Percentiles rank a stretch among this genome's conserved stretches.
Evolutionary conservation across 2,888 invertebrate genomes (phyloP).

Genomic region (Ptycholaimellus sp.): DNA sequence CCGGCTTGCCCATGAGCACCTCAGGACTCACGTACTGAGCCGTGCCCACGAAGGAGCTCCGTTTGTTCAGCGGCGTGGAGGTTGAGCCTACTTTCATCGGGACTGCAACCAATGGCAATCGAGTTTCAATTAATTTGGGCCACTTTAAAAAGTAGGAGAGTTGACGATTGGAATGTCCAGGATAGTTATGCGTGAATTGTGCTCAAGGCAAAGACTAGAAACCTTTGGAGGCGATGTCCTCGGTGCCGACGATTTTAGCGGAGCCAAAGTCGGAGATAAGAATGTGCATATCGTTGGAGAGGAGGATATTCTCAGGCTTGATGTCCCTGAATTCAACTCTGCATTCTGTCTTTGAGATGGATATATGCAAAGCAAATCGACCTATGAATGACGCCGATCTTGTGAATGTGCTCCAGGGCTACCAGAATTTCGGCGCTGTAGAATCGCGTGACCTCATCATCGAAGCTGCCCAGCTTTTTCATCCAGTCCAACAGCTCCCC

Average conservation of each 20-base stretch:
- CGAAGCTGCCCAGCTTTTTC: constrained; percentile 65
- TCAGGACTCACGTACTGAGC: constrained; percentile 98
- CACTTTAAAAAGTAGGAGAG: too few relatives aligned
- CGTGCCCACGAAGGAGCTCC: constrained; percentile 62
- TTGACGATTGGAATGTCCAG: too few relatives aligned
- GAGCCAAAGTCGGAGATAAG: constrained; percentile 91
- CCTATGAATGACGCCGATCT: constrained; percentile 66
- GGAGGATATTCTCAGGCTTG: constrained; percentile 87
- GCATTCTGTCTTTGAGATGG: too few relatives aligned
- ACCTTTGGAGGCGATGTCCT: neutral
- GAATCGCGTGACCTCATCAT: constrained; percentile 62
- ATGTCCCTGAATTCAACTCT: too few relatives aligned
- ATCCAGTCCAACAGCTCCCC: constrained; percentile 80
- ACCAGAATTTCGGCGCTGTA: constrained; percentile 77
- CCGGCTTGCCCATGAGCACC: constrained; percentile 39
- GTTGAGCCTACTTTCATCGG: neutral
- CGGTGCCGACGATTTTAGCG: constrained; percentile 36
- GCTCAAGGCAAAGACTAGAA: too few relatives aligned
- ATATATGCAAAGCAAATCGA: too few relatives aligned
- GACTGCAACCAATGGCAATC: neutral
- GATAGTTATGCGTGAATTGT: too few relatives aligned
- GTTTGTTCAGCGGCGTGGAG: too few relatives aligned
- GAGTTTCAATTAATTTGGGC: too few relatives aligned
- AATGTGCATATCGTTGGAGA: constrained; percentile 84
- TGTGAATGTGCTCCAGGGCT: constrained; percentile 70